phyloP scores from a whole-genome alignment of 1,140 invertebrate species.

The Musca vetustissima region DNA sequence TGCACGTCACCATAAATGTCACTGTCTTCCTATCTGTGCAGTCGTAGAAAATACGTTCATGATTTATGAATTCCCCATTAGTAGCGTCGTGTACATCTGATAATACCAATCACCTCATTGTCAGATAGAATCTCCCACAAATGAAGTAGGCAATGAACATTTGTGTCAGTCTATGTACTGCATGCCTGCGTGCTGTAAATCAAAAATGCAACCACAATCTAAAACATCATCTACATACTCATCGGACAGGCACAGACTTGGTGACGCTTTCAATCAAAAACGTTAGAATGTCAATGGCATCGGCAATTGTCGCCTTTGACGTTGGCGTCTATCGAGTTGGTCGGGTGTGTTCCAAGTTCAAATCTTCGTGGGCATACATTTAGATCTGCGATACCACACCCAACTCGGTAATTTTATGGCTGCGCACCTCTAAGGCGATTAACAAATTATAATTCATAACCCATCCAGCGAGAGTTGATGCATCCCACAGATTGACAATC shows the following conservation, averaged over 20 bases:
- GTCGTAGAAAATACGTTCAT: not conserved
- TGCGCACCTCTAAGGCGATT: not conserved
- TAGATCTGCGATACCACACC: no score
- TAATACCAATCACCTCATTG: no score
- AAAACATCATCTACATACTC: not conserved
- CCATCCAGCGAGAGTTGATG: not conserved
- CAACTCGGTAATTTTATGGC: not conserved
- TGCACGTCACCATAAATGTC: not conserved
- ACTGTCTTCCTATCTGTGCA: not conserved
- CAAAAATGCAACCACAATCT: not conserved
- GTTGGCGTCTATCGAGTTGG: no score
- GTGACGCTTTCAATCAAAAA: constrained; percentile 21
- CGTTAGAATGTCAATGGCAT: no score
- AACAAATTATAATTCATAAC: constrained; percentile 24
- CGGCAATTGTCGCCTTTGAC: no score
- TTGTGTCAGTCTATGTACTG: constrained; percentile 1
- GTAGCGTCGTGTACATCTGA: no score
- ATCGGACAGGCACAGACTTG: not conserved
- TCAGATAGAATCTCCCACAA: constrained; percentile 12
- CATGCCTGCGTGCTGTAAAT: constrained; percentile 2
- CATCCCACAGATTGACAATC: not conserved
- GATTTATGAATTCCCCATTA: no score
- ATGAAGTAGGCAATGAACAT: not conserved
- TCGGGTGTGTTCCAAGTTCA: not conserved
- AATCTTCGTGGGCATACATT: not conserved